Evolutionary conservation across 1,140 invertebrate species (phyloP).

Genomic region (Macrotrachela quadricornifera): DNA sequence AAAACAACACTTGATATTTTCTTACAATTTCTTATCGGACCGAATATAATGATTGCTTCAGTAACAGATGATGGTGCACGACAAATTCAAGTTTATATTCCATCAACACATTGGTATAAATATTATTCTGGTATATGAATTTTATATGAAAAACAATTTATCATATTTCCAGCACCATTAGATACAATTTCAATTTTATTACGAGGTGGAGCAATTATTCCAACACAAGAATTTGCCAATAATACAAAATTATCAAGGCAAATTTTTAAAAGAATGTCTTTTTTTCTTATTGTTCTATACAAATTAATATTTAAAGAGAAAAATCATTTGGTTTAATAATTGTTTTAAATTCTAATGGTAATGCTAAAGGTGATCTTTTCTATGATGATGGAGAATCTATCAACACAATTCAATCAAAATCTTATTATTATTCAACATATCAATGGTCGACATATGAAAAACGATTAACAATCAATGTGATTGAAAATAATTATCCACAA

Average conservation of each 20-base stretch:
- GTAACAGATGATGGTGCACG: slow-evolving; percentile 27
- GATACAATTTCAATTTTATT: slow-evolving; percentile 26
- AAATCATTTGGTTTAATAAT: slow-evolving; percentile 9
- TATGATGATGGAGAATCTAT: slow-evolving; percentile 13
- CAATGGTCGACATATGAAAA: too few species aligned
- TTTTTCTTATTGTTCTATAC: too few species aligned
- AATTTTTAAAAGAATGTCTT: too few species aligned
- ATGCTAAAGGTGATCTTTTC: slow-evolving; percentile 8
- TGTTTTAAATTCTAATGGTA: slow-evolving; percentile 2
- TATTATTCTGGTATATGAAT: slow-evolving; percentile 23
- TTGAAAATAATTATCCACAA: not conserved
- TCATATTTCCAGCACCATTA: slow-evolving; percentile 10
- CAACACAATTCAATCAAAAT: too few species aligned
- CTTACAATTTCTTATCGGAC: slow-evolving; percentile 64
- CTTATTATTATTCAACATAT: too few species aligned
- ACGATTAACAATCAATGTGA: not conserved
- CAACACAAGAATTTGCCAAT: slow-evolving; percentile 22
- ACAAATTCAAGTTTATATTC: slow-evolving; percentile 19
- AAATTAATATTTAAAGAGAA: too few species aligned
- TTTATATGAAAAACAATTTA: too few species aligned
- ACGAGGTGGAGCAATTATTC: slow-evolving; percentile 26
- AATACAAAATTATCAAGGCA: slow-evolving; percentile 14
- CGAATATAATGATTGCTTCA: slow-evolving; percentile 48
- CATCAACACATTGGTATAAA: slow-evolving; percentile 27
- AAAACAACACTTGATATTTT: too few species aligned